These are phyloP conservation scores for Micromys minutus DNA, from an alignment of 2,113 vertebrate species.

Conservation along the genomic window DNA sequence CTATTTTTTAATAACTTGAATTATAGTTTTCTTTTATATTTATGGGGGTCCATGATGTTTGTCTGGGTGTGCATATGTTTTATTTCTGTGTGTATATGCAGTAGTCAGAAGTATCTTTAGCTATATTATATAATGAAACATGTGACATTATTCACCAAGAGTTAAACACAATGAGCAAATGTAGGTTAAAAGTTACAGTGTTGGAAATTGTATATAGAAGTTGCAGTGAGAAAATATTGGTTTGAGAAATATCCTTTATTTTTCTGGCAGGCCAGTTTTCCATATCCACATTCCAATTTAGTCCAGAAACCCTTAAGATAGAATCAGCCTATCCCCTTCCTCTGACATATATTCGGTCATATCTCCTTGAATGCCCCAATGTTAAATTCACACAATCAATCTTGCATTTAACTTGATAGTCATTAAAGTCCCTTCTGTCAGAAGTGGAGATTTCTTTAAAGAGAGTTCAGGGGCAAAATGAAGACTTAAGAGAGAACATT, in stretches of 20 bases:
- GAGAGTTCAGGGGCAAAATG: not conserved
- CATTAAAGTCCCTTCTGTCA: not conserved
- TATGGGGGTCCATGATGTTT: not conserved
- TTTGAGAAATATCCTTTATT: not conserved
- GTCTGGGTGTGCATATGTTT: not conserved
- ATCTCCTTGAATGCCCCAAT: not conserved
- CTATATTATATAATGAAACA: not conserved
- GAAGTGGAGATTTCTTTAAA: not conserved
- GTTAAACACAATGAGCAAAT: not conserved
- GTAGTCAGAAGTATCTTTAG: not conserved
- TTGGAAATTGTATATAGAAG: not conserved
- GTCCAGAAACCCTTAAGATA: not conserved
- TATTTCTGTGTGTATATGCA: not conserved
- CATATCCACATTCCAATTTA: fast-evolving
- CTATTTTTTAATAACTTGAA: not conserved
- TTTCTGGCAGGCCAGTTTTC: not conserved
- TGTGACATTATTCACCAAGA: not conserved
- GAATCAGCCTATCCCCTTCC: not conserved
- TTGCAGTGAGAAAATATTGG: not conserved
- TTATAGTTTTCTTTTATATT: not conserved
- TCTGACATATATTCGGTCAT: not conserved
- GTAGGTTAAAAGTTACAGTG: not conserved
- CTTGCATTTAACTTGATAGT: not conserved
- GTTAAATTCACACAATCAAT: fast-evolving
- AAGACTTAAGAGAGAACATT: not conserved